phyloP scores from a whole-genome alignment of 1,140 invertebrate species.

The Galleria mellonella region DNA sequence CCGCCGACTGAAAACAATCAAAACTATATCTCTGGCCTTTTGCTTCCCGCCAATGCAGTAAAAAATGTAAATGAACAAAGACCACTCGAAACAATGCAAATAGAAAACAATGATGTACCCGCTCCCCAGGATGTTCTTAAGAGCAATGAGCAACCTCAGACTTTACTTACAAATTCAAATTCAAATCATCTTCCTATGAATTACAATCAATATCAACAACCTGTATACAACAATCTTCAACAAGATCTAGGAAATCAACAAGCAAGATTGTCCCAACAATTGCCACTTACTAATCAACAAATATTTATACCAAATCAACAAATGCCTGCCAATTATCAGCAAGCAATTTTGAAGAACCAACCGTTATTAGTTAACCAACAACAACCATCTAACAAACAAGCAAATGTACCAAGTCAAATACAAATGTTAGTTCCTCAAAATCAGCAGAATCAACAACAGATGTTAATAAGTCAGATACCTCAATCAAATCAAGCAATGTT shows the following conservation, averaged over 20 bases:
- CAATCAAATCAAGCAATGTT: background rate
- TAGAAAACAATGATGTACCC: too few relatives aligned
- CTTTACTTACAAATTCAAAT: background rate
- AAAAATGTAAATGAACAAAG: background rate
- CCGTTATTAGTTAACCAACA: background rate
- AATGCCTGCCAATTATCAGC: background rate
- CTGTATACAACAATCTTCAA: background rate
- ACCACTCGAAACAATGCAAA: too few relatives aligned
- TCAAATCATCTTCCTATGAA: background rate
- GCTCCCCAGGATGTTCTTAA: too few relatives aligned
- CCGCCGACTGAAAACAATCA: background rate
- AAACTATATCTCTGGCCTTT: conserved; percentile 22
- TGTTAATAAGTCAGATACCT: background rate
- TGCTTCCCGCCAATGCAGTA: conserved; percentile 27
- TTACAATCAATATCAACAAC: background rate
- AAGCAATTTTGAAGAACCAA: background rate
- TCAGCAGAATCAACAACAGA: background rate
- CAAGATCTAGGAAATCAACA: background rate
- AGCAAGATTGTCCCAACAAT: background rate
- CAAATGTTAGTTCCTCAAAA: background rate
- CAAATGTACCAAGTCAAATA: background rate
- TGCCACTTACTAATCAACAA: background rate
- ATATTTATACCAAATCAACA: background rate
- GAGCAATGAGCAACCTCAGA: conserved; percentile 11
- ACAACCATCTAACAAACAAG: background rate